A percentile compares a stretch with the other conserved stretches of the same genome.
Evolutionary conservation across 2,113 vertebrate genomes (phyloP).

Genomic region (Scomber japonicus): DNA sequence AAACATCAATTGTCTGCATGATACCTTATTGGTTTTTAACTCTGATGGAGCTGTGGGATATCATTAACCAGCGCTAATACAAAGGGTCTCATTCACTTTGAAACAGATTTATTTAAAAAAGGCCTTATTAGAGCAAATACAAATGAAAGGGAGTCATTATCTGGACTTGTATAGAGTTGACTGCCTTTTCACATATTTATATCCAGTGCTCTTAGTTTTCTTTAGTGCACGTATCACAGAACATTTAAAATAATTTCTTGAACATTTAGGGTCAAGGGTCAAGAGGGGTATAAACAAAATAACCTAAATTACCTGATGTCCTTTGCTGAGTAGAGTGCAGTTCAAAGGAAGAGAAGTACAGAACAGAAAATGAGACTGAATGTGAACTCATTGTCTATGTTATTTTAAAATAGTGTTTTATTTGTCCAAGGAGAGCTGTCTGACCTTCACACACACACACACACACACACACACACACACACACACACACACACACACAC

Average conservation of each 20-base stretch:
- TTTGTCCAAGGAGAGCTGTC: constrained; percentile 43
- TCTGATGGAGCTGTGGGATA: constrained; percentile 3
- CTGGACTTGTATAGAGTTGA: constrained; percentile 22
- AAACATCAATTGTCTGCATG: background rate
- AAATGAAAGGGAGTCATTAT: constrained; percentile 49
- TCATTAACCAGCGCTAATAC: background rate
- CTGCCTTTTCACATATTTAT: background rate
- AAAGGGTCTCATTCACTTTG: constrained; percentile 30
- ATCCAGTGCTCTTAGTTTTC: constrained; percentile 13
- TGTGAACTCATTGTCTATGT: constrained; percentile 14
- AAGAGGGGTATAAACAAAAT: background rate
- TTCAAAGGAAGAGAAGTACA: constrained; percentile 35
- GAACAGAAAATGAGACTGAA: background rate
- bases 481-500: constrained; percentile 30
- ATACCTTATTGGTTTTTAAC: constrained; percentile 17
- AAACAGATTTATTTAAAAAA: constrained; percentile 57
- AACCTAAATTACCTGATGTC: background rate
- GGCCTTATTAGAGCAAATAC: constrained; percentile 56
- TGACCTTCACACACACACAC: constrained; percentile 39
- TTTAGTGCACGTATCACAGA: background rate
- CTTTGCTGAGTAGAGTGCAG: background rate
- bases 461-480: constrained; percentile 13
- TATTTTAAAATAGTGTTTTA: constrained; percentile 32
- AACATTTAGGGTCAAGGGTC: background rate
- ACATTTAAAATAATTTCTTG: background rate